Base-by-base conservation (phyloP, 2,113 vertebrate species). In the Paraplagusia blochii region DNA sequence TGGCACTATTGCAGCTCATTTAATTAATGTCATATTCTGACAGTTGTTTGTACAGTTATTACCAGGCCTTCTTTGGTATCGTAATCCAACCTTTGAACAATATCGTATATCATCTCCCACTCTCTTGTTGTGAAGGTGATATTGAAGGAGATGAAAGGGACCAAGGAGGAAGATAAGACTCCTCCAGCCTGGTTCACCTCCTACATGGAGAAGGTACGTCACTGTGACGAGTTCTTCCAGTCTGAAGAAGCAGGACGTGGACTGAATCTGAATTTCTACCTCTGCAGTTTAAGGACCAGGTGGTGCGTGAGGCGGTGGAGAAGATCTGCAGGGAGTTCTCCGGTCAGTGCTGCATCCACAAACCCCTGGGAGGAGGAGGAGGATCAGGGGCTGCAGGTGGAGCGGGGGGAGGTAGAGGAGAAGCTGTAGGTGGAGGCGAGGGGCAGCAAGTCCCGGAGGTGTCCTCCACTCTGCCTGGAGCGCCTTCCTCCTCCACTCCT, bases 171-270 rank as follows among this genome's bases (percentile, higher is more conserved):
- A 63, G 89, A 91, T 70, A 92, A 93, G 61, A 91, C 90, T 18
- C 95, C 96, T 45, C 96, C 96, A n/a, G 92, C 93, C 53, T 98
- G 96, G 96, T 98, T 98, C 70, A 97, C 93, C 1, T 93, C 88
- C 34, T 98, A 95, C 85, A 92, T 98, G 91, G 94, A 97, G 83
- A 95, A 90, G 73, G 95, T 97, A 79, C 51, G 54, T 4, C 22
- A 6, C 22, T 29, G 22, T 6, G 2, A 2, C 22, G 22, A 29
- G 22, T 6, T 29, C 22, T 29, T 29, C 2, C 22, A 10, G 4
- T 52, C 14, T n/a, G 0, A 33, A 35, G 17, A 53, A 14, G 10
- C 11, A 19, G 54, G 8, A 36, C 13, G 3, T 10, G 13, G 14
- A 15, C 34, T 36, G 8, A 33, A 5, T 38, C 14, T 16, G 5